Conservation (phyloP, 2,888 invertebrate species). For the Agrochola macilenta region DNA sequence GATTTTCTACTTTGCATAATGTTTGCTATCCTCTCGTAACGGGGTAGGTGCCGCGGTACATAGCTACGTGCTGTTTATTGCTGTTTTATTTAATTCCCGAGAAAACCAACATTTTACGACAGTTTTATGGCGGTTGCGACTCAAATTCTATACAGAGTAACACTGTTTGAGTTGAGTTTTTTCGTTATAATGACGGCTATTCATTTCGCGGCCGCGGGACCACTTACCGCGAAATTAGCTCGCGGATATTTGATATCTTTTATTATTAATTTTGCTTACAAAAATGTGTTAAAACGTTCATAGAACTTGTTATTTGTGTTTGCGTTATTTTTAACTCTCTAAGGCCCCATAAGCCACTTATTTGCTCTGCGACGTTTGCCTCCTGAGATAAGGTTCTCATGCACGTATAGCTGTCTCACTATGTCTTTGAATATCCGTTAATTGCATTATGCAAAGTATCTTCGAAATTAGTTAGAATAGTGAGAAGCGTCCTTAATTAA, state of each 20-base stretch:
- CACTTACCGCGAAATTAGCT: constrained; percentile 44
- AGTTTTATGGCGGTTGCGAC: constrained; percentile 53
- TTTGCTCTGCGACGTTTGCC: not conserved
- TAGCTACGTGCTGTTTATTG: constrained; percentile 57
- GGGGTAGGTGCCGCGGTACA: constrained; percentile 51
- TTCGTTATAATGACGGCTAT: constrained; percentile 33
- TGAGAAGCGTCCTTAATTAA: constrained; percentile 42
- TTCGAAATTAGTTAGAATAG: constrained; percentile 40
- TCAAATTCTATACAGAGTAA: constrained; percentile 49
- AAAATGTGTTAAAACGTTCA: constrained; percentile 12
- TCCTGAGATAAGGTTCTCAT: constrained; percentile 17
- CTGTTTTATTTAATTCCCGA: constrained; percentile 58
- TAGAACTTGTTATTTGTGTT: constrained; percentile 4
- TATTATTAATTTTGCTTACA: constrained; percentile 39
- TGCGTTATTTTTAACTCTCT: not conserved
- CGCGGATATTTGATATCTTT: constrained; percentile 39
- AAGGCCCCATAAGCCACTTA: not conserved
- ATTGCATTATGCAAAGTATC: constrained; percentile 56
- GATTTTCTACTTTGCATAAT: constrained; percentile 85
- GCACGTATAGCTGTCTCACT: constrained; percentile 16
- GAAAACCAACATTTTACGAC: constrained; percentile 60
- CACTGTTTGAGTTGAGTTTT: constrained; percentile 38
- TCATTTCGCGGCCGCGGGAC: constrained; percentile 29
- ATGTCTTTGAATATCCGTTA: constrained; percentile 36
- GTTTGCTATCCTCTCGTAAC: constrained; percentile 71